phyloP scores from a whole-genome alignment of 92 coral and sea anemone species.

The Epizoanthus ramosus region DNA sequence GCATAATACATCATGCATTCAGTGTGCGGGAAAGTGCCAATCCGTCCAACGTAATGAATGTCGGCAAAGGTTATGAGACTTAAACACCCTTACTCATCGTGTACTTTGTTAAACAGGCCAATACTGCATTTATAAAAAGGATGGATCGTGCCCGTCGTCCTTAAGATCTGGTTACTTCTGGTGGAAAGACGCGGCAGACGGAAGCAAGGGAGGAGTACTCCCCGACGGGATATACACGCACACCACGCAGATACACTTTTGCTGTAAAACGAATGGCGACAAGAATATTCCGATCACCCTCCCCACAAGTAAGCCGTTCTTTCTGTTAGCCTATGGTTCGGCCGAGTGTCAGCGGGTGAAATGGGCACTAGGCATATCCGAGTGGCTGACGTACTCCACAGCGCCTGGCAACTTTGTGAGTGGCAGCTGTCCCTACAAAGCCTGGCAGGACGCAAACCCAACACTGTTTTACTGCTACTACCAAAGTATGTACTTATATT shows the following conservation, averaged over 20 bases:
- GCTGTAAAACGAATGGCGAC: slow-evolving; percentile 52
- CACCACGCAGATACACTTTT: slow-evolving; percentile 43
- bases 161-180: slow-evolving; percentile 36
- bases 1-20: too few species aligned
- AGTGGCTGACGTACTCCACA: slow-evolving; percentile 26
- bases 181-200: slow-evolving; percentile 41
- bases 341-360: slow-evolving; percentile 53
- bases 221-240: slow-evolving; percentile 51
- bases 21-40: too few species aligned
- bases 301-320: slow-evolving; percentile 57
- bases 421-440: slow-evolving; percentile 10
- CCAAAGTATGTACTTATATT: slow-evolving; percentile 10
- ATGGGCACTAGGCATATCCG: slow-evolving; percentile 26
- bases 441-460: background rate
- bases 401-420: background rate
- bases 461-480: slow-evolving; percentile 32
- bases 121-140: slow-evolving; percentile 52
- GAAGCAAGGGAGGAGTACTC: slow-evolving; percentile 35
- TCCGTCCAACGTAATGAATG: too few species aligned
- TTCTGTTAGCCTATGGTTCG: slow-evolving; percentile 50
- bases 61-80: too few species aligned
- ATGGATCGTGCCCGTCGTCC: slow-evolving; percentile 38
- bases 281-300: slow-evolving; percentile 38
- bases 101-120: slow-evolving; percentile 14
- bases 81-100: too few species aligned